Percentiles rank a stretch among this genome's conserved stretches.
Evolutionary conservation across 2,888 invertebrate genomes (phyloP).

Genomic region (Mellilla xanthometata): DNA sequence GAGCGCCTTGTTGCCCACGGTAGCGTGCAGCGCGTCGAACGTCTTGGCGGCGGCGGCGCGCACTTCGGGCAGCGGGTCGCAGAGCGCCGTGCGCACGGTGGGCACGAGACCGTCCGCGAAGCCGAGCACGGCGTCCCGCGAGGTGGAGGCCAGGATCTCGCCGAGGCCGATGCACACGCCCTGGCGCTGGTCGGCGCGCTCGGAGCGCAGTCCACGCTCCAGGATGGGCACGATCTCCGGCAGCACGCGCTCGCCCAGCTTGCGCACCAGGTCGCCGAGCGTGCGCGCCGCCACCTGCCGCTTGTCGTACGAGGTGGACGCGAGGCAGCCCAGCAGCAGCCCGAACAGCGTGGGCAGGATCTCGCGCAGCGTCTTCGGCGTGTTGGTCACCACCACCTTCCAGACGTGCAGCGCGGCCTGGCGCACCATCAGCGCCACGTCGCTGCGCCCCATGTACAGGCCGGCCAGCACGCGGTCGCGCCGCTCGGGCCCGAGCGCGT

Average conservation of each 20-base stretch:
- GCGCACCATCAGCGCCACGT: constrained; percentile 97
- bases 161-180: constrained; percentile 99
- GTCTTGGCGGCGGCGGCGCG: constrained; percentile 97
- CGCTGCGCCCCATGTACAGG: constrained; percentile 98
- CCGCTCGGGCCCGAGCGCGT: constrained; percentile 93
- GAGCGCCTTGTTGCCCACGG: constrained; percentile 95
- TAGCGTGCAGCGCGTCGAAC: constrained; percentile 97
- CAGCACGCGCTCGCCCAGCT: constrained; percentile 97
- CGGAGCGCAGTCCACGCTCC: constrained; percentile 95
- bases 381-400: constrained; percentile 99
- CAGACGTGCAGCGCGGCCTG: constrained; percentile 99
- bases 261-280: constrained; percentile 97
- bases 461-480: constrained; percentile 96
- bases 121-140: constrained; percentile 95
- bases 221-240: constrained; percentile 99
- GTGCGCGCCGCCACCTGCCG: constrained; percentile 98
- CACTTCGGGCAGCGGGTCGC: constrained; percentile 96
- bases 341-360: constrained; percentile 97
- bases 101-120: constrained; percentile 83
- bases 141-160: constrained; percentile 98
- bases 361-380: constrained; percentile 97
- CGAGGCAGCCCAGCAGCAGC: constrained; percentile 95
- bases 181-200: constrained; percentile 96
- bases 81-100: constrained; percentile 96
- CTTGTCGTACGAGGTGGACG: constrained; percentile 98